Evolutionary conservation across 2,797 vertebrate species (phyloP).

Genomic region (Sternotherus odoratus): DNA sequence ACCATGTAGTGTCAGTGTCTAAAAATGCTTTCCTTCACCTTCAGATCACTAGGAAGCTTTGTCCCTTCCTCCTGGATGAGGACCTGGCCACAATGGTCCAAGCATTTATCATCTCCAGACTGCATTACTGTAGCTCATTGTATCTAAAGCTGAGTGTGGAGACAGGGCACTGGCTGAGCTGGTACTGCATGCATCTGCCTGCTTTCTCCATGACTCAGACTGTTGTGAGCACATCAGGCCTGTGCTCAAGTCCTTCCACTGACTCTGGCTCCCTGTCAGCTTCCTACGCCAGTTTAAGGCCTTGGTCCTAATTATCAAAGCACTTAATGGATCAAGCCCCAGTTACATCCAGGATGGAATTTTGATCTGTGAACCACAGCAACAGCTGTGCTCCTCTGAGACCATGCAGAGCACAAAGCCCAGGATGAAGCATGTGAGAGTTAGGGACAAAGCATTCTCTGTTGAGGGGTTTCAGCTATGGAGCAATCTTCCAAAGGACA

Average conservation of each 20-base stretch:
- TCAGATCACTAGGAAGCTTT: background rate
- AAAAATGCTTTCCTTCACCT: background rate
- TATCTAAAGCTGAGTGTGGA: background rate
- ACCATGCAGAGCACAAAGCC: background rate
- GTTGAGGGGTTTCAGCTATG: background rate
- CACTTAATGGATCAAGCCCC: background rate
- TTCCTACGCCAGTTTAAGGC: background rate
- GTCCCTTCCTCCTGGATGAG: background rate
- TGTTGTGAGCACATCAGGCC: background rate
- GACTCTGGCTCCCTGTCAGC: background rate
- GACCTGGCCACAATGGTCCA: background rate
- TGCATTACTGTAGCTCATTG: background rate
- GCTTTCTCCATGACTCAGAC: background rate
- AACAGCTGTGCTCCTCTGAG: background rate
- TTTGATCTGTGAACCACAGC: background rate
- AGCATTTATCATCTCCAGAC: background rate
- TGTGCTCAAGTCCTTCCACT: background rate
- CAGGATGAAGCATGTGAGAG: background rate
- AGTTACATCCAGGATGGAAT: background rate
- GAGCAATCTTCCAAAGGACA: background rate
- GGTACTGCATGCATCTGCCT: background rate
- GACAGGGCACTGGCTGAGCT: background rate
- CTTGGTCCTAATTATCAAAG: background rate
- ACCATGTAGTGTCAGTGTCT: background rate
- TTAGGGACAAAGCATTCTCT: background rate